Evolutionary conservation across 2,113 vertebrate species (phyloP).

Genomic region (Chlorodrepanis virens): DNA sequence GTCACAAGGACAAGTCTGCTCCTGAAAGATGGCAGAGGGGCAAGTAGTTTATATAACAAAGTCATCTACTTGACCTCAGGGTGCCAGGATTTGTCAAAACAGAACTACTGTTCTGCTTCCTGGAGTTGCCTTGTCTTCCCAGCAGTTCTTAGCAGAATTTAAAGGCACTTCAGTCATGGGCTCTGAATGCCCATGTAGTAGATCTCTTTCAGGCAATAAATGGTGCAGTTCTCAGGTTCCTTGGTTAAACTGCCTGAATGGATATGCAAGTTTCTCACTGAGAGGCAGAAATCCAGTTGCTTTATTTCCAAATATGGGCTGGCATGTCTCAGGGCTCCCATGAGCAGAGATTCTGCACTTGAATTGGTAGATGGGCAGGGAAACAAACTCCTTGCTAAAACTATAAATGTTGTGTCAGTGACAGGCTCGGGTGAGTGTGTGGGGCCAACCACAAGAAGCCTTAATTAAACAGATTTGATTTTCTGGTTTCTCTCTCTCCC

Average conservation of each 20-base stretch:
- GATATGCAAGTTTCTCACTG: neutral
- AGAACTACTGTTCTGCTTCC: neutral
- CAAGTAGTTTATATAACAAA: neutral
- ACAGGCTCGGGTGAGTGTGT: neutral
- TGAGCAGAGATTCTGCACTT: neutral
- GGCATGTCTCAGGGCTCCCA: constrained; percentile 21
- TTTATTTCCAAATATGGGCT: constrained; percentile 50
- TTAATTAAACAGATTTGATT: neutral
- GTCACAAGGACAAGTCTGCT: neutral
- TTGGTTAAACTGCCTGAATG: neutral
- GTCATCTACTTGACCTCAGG: neutral
- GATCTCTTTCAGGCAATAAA: neutral
- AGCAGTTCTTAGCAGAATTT: neutral
- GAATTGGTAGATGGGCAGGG: neutral
- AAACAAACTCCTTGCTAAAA: neutral
- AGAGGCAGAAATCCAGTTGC: neutral
- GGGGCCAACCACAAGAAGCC: neutral
- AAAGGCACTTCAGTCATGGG: neutral
- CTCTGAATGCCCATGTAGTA: neutral
- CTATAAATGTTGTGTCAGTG: neutral
- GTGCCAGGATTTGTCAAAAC: neutral
- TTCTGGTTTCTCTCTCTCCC: neutral
- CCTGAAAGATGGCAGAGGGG: neutral
- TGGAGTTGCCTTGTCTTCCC: neutral
- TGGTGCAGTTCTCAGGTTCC: neutral